phyloP scores from a whole-genome alignment of 2,797 vertebrate species.

The Syndactyla subalaris region DNA sequence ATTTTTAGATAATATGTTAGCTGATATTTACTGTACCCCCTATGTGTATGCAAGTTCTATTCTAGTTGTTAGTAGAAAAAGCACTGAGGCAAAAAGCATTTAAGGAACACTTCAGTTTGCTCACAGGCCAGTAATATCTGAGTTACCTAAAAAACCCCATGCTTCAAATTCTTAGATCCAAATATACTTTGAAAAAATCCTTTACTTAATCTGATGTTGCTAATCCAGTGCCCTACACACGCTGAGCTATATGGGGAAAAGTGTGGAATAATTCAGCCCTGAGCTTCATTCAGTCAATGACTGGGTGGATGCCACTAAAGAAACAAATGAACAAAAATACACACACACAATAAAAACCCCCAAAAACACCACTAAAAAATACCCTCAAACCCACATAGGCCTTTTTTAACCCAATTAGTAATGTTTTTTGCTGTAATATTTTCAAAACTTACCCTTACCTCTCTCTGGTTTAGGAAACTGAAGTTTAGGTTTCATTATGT shows the following conservation, averaged over 20 bases:
- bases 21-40: not conserved
- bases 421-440: not conserved
- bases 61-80: not conserved
- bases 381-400: not conserved
- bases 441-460: not conserved
- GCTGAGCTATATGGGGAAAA: not conserved
- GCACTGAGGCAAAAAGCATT: not conserved
- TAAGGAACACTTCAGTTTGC: not conserved
- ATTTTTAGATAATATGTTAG: not conserved
- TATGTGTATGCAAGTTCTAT: not conserved
- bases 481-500: not conserved
- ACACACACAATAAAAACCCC: fast-evolving
- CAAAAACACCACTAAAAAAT: not conserved
- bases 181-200: not conserved
- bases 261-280: not conserved
- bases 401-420: not conserved
- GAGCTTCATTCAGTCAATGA: not conserved
- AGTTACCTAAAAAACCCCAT: not conserved
- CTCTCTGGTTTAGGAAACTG: not conserved
- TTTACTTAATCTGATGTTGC: not conserved
- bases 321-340: not conserved
- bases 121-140: fast-evolving
- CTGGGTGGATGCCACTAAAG: not conserved
- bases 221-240: not conserved
- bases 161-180: not conserved